Evolutionary conservation across 2,888 invertebrate species (phyloP), one percentile per base, ranked within the genome.

Genomic region (Cabera pusaria): DNA sequence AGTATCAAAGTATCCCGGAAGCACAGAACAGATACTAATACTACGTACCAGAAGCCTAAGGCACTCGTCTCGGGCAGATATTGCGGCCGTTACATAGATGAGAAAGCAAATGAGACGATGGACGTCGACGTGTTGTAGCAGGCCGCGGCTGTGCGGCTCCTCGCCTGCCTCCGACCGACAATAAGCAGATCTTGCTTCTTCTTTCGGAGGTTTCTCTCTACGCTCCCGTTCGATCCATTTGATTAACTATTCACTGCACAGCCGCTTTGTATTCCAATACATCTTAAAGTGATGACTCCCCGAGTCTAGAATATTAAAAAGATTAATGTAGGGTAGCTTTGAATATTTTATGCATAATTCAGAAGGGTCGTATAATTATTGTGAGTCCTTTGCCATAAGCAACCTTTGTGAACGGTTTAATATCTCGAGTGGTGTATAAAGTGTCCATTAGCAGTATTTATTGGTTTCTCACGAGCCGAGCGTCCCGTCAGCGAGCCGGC

Each of bases 51-150:
- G n/a, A n/a, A n/a, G n/a, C n/a, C n/a, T n/a, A n/a, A n/a, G n/a
- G n/a, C n/a, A n/a, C n/a, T n/a, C n/a, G n/a, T n/a, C n/a, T n/a
- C n/a, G n/a, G n/a, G n/a, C n/a, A n/a, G n/a, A n/a, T n/a, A n/a
- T 44, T 43, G 6, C 33, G 44, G 32, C 35, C 47, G 24, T 32
- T 41, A 27, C 40, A n/a, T n/a, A n/a, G n/a, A 37, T 49, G 35
- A 49, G 47, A 48, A 44, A 27, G 39, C 21, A 52, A 48, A 43
- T 53, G 33, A 53, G 54, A 56, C 56, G n/a, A 34, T 53, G 50
- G 46, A 33, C 31, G 49, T 43, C 29, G 32, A 41, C 51, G 45
- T 41, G 54, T 49, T 40, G 49, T 47, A 40, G 28, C 7, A 19
- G 23, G 32, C 32, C 37, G 23, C 16, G 9, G 26, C 28, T n/a